Base-by-base conservation (phyloP, 1,140 invertebrate genomes). In the Globodera ellingtonae region DNA sequence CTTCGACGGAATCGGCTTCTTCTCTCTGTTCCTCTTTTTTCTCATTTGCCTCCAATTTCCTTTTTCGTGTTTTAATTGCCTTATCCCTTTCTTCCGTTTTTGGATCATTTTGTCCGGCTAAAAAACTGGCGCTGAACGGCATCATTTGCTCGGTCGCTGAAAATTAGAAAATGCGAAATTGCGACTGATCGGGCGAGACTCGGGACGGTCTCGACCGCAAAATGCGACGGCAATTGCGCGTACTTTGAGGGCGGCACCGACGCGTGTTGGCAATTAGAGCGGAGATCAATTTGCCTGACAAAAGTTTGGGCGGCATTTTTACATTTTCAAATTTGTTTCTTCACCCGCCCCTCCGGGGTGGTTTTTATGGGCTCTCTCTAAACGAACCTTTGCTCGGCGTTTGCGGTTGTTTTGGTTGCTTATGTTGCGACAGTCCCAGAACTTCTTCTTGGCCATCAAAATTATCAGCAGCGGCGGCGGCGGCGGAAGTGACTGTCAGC, bases 351-450 rank as follows among this genome's bases (percentile, higher is more conserved):
- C 35, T 46, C 50, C 6, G 46, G 21, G 21, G 44, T 73, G 21
- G 24, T 24, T 24, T 24, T 24, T 24, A 24, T 18, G 21, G 50
- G 50, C 44, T 7, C 44, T 72, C 24, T 24, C 1, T n/a, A 47
- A 13, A 47, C 46, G 7, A 47, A 77, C 75, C 75, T 77, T 77
- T 77, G 75, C 75, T 77, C n/a, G 75, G 62, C 9, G 24, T 62
- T 52, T 70, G 75, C 24, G 35, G 2, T n/a, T 18, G 50, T 59
- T 75, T 75, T 62, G 1, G 10, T 18, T 13, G 56, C 56, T 62
- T 13, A 10, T 62, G 50, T 1, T 52, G 50, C 50, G 7, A 13
- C 7, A 52, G 7, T 73, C 10, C 72, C 15, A 5, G 9, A 48
- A 56, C 35, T 56, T 62, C 35, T 18, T 52, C 10, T 46, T 71